A percentile compares a stretch with the other conserved stretches of the same genome.
Conservation (phyloP, 2,888 invertebrate species). For the Rhopalosiphum nymphaeae region DNA sequence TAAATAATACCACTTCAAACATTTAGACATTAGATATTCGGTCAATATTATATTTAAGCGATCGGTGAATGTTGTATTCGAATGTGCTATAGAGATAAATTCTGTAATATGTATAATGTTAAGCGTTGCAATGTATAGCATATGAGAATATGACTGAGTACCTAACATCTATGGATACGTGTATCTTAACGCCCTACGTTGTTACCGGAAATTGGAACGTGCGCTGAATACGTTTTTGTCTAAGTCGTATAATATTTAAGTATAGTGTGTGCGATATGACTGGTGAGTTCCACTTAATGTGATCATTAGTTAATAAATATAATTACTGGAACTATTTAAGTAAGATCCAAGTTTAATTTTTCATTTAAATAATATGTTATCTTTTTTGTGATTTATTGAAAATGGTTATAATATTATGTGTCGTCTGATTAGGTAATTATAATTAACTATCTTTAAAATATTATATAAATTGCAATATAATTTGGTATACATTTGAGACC, state of each 20-base stretch:
- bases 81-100: not conserved
- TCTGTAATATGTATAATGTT: not conserved
- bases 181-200: not conserved
- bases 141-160: not conserved
- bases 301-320: not conserved
- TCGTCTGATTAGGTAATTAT: not conserved
- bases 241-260: not conserved
- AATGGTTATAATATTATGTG: not conserved
- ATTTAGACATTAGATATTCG: not conserved
- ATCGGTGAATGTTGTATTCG: not conserved
- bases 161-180: not conserved
- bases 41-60: not conserved
- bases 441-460: not conserved
- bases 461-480: not conserved
- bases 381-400: not conserved
- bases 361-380: not conserved
- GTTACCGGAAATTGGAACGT: not conserved
- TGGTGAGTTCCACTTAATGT: not conserved
- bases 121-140: not conserved
- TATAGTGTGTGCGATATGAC: not conserved
- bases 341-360: not conserved
- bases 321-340: not conserved
- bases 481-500: not conserved
- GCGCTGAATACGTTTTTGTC: not conserved
- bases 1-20: not conserved